Conservation (phyloP, 2,797 vertebrate genomes). For the Tragelaphus eurycerus region DNA sequence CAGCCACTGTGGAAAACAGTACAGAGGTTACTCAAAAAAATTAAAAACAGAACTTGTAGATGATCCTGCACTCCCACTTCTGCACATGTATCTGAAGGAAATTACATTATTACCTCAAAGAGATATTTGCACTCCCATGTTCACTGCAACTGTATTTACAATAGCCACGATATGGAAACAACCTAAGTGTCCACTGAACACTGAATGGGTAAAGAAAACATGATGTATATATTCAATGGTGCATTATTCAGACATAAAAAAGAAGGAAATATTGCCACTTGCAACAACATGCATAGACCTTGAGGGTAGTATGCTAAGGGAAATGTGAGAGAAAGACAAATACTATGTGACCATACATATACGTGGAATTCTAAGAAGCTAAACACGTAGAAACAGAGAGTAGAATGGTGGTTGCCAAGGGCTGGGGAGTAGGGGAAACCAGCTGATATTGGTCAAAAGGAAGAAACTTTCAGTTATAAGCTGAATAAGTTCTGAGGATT, state of each 20-base stretch:
- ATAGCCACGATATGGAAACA: background rate
- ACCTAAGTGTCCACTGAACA: background rate
- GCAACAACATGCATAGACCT: background rate
- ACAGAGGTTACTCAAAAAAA: background rate
- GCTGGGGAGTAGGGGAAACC: background rate
- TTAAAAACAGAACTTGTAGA: background rate
- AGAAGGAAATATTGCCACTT: background rate
- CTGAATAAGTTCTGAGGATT: background rate
- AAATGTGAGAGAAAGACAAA: background rate
- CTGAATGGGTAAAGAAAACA: background rate
- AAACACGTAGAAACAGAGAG: background rate
- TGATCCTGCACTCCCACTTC: background rate
- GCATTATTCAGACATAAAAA: background rate
- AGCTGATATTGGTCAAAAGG: background rate
- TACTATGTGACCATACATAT: background rate
- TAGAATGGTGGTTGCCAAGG: background rate
- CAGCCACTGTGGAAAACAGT: background rate
- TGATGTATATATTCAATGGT: too few relatives aligned
- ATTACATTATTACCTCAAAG: background rate
- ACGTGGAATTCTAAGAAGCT: background rate
- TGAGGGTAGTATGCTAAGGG: background rate
- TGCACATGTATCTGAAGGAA: background rate
- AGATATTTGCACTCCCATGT: background rate
- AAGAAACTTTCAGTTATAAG: background rate
- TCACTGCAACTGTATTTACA: background rate